Evolutionary conservation across 2,888 invertebrate species (phyloP).

Genomic region (Colletes collaris): DNA sequence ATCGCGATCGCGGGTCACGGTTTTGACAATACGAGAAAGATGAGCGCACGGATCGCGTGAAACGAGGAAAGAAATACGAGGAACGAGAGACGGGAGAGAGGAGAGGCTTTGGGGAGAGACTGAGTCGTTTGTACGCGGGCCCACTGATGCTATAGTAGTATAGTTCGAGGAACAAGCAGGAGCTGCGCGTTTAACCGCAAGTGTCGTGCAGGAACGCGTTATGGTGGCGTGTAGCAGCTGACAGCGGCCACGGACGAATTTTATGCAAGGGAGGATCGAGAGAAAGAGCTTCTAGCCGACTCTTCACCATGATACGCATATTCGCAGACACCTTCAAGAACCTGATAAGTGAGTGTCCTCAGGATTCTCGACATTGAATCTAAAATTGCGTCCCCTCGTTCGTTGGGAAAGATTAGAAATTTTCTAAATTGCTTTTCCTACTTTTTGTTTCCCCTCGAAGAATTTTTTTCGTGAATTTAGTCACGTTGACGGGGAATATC

Average conservation of each 20-base stretch:
- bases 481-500: no score
- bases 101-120: slow-evolving; percentile 45
- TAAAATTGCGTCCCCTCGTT: not conserved
- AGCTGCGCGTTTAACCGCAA: slow-evolving; percentile 46
- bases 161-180: slow-evolving; percentile 44
- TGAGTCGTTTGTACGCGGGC: slow-evolving; percentile 49
- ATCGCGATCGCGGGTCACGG: not conserved
- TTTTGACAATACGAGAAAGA: not conserved
- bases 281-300: slow-evolving; percentile 27
- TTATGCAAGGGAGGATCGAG: slow-evolving; percentile 36
- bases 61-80: slow-evolving; percentile 16
- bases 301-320: slow-evolving; percentile 78
- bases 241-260: slow-evolving; percentile 49
- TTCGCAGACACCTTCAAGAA: slow-evolving; percentile 79
- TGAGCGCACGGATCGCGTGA: slow-evolving; percentile 3
- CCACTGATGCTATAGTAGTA: slow-evolving; percentile 59
- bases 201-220: slow-evolving; percentile 61
- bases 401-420: not conserved
- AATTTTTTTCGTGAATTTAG: no score
- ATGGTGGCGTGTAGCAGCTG: slow-evolving; percentile 67
- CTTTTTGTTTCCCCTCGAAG: no score
- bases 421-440: no score
- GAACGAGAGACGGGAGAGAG: slow-evolving; percentile 12
- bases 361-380: slow-evolving; percentile 6
- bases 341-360: slow-evolving; percentile 78